Conservation (phyloP, 2,797 vertebrate genomes). For the Tachyglossus aculeatus region DNA sequence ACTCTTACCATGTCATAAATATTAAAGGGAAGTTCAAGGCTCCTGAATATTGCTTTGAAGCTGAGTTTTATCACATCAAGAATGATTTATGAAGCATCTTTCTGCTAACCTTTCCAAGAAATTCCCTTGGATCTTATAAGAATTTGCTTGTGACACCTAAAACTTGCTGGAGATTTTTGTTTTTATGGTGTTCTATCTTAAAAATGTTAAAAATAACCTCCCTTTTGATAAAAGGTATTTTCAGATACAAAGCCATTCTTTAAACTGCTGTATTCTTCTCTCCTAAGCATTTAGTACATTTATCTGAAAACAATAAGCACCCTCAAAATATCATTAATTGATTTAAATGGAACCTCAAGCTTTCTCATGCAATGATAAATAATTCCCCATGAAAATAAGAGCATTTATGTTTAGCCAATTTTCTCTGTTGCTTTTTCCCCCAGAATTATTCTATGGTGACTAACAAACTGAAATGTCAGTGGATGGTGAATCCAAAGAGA, state of each 20-base stretch:
- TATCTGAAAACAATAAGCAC: too few relatives aligned
- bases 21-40: not conserved
- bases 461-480: not conserved
- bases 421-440: not conserved
- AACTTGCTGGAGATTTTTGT: not conserved
- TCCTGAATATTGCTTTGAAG: conserved; percentile 25
- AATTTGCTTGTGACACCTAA: conserved; percentile 17
- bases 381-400: not conserved
- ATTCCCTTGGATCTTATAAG: not conserved
- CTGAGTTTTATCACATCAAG: conserved; percentile 16
- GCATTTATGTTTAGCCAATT: not conserved
- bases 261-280: too few relatives aligned
- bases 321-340: too few relatives aligned
- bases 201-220: conserved; percentile 14
- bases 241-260: not conserved
- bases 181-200: not conserved
- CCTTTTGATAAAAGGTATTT: not conserved
- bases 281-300: too few relatives aligned
- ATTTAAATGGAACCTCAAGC: too few relatives aligned
- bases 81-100: conserved; percentile 25
- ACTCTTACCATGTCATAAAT: not conserved
- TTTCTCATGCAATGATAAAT: not conserved
- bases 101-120: conserved; percentile 21
- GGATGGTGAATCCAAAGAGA: not conserved
- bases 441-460: conserved; percentile 7